A percentile compares a stretch with the other conserved stretches of the same genome.
Conservation (phyloP, 2,888 invertebrate genomes). For the Scaptomyza flava region DNA sequence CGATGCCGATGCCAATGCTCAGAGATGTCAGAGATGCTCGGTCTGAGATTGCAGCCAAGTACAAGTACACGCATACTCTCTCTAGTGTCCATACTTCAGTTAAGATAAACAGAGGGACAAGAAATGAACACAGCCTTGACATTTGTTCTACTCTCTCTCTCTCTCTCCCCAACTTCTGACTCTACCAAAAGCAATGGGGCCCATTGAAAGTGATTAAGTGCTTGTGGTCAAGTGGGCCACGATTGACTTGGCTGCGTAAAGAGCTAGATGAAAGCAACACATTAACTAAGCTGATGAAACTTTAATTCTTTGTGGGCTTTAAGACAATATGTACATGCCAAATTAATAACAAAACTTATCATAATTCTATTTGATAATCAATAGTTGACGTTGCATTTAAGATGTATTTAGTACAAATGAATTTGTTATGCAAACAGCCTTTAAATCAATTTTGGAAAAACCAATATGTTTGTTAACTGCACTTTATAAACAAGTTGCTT, state of each 20-base stretch:
- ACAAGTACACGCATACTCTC: conserved; percentile 38
- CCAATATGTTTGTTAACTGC: neutral
- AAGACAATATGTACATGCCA: conserved; percentile 7
- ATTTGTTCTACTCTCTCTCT: neutral
- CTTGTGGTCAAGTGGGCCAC: conserved; percentile 74
- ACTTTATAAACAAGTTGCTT: neutral
- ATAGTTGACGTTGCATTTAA: neutral
- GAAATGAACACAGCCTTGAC: neutral
- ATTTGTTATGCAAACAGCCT: neutral
- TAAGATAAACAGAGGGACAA: neutral
- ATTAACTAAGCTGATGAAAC: conserved; percentile 17
- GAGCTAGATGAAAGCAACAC: conserved; percentile 54
- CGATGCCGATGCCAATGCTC: neutral
- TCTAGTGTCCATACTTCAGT: conserved; percentile 39
- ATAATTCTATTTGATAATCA: neutral
- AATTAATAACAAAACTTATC: conserved; percentile 10
- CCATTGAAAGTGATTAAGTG: conserved; percentile 74
- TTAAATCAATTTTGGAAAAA: neutral
- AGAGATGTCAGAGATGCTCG: conserved; percentile 18
- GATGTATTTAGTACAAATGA: neutral
- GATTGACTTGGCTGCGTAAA: conserved; percentile 61
- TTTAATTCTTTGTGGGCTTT: conserved; percentile 24
- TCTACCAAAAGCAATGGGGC: conserved; percentile 31
- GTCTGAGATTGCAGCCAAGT: conserved; percentile 46
- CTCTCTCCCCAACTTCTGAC: neutral